Percentiles rank a stretch among this genome's conserved stretches.
phyloP scores from a whole-genome alignment of 2,888 invertebrate species.

The Campoplex capitator region DNA sequence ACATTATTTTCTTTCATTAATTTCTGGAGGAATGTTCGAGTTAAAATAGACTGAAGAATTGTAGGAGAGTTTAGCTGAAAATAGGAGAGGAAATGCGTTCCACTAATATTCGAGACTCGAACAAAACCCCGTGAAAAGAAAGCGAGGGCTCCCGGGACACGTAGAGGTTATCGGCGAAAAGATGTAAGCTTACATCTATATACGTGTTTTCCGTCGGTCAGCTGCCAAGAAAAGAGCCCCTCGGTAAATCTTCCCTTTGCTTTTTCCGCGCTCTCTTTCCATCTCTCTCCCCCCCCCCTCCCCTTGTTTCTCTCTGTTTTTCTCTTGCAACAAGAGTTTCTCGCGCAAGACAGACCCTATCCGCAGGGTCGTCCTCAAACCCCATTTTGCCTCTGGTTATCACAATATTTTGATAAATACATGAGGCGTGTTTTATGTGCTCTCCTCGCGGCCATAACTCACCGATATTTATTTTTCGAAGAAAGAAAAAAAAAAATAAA shows the following conservation, averaged over 20 bases:
- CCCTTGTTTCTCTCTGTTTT: constrained; percentile 3
- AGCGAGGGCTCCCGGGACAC: constrained; percentile 57
- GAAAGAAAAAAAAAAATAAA: constrained; percentile 77
- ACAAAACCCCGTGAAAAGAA: constrained; percentile 49
- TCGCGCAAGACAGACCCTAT: constrained; percentile 53
- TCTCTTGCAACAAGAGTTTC: neutral
- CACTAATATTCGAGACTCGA: constrained; percentile 66
- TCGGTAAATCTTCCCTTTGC: constrained; percentile 70
- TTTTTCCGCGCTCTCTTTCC: constrained; percentile 26
- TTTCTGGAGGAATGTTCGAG: too few species aligned
- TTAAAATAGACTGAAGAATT: neutral
- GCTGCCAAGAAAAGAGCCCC: constrained; percentile 70
- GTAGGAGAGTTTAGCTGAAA: neutral
- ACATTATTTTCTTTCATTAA: too few species aligned
- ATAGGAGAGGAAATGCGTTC: constrained; percentile 13
- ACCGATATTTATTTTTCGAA: constrained; percentile 81
- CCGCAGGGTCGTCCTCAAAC: constrained; percentile 37
- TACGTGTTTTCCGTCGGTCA: constrained; percentile 74
- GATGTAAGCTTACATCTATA: constrained; percentile 65
- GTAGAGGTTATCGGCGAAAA: constrained; percentile 60
- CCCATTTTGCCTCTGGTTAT: constrained; percentile 76
- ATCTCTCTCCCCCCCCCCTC: neutral
- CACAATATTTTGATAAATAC: constrained; percentile 84
- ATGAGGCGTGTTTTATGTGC: constrained; percentile 80
- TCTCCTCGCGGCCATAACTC: constrained; percentile 78